Base-by-base conservation (phyloP, 1,140 invertebrate species). In the Drosophila pectinifera region DNA sequence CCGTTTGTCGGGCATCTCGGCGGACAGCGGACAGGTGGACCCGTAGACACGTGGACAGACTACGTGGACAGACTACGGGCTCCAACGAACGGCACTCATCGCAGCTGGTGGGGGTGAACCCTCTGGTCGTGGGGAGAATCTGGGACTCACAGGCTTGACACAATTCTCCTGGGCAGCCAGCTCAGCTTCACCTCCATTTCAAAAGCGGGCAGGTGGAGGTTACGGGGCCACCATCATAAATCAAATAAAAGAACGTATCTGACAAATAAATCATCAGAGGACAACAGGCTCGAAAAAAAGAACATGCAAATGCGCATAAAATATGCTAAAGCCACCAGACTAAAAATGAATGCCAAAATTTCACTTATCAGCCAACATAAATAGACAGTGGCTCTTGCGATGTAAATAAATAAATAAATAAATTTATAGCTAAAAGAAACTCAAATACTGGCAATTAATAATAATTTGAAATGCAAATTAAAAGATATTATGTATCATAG, bases 221-320 rank as follows among this genome's bases (percentile, higher is more conserved):
- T 14, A 34, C 3, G 34, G 67, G 48, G 14, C 24, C 67, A 67
- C 46, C 70, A 62, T 78, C 80, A 83, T 83, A 83, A 83, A 83
- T 83, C 80, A 83, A 79, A 55, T 68, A 65, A 70, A 65, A 57
- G 34, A 72, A 49, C 70, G 79, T 70, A 83, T 82, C 80, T 80
- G 63, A 58, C 73, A 79, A 67, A 84, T 80, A 76, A 82, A 82
- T 82, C 79, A 82, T 68, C 57, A 24, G 56, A 57, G 41, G 42
- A 45, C 73, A 49, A 67, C 49, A 68, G 59, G 45, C 61, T 49
- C 51, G 20, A n/a, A 36, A n/a, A 70, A 76, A 65, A 46, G 24
- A 46, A 41, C 64, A 70, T 80, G 76, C 70, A 83, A 83, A 83
- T 83, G 56, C 76, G 68, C 61, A 80, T 74, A 57, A 58, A 70